phyloP scores from a whole-genome alignment of 2,797 vertebrate genomes.

The Gallinago solitaria region DNA sequence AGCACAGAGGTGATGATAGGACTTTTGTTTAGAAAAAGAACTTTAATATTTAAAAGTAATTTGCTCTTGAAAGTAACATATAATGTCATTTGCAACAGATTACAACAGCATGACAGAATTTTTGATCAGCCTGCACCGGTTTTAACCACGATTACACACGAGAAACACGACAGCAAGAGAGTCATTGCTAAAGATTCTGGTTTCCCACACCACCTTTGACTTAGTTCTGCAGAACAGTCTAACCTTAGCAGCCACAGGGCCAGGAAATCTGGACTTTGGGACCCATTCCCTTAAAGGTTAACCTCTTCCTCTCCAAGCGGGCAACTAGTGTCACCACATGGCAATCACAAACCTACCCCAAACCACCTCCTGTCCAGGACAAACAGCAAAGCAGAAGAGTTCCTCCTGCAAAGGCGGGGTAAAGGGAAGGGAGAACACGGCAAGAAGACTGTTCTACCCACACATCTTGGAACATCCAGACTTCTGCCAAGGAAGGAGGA shows the following conservation, averaged over 20 bases:
- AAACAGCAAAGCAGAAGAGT: background rate
- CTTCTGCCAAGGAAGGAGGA: background rate
- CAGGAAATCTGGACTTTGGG: constrained; percentile 17
- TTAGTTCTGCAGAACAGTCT: background rate
- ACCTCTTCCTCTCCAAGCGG: background rate
- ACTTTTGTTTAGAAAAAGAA: background rate
- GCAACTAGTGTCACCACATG: background rate
- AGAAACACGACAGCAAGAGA: background rate
- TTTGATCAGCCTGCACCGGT: background rate
- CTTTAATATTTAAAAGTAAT: background rate
- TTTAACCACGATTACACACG: background rate
- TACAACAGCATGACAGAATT: background rate
- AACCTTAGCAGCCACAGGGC: background rate
- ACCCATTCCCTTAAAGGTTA: background rate
- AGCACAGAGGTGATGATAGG: background rate
- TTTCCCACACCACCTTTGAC: constrained; percentile 2
- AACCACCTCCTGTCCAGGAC: background rate
- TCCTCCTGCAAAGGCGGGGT: background rate
- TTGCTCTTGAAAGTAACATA: background rate
- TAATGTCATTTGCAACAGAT: background rate
- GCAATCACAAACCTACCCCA: background rate
- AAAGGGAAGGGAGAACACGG: background rate
- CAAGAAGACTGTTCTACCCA: background rate
- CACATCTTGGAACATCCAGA: background rate
- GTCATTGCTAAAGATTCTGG: background rate